A percentile compares a stretch with the other conserved stretches of the same genome.
Evolutionary conservation across 2,888 invertebrate genomes (phyloP).

Genomic region (Drosophila antonietae): DNA sequence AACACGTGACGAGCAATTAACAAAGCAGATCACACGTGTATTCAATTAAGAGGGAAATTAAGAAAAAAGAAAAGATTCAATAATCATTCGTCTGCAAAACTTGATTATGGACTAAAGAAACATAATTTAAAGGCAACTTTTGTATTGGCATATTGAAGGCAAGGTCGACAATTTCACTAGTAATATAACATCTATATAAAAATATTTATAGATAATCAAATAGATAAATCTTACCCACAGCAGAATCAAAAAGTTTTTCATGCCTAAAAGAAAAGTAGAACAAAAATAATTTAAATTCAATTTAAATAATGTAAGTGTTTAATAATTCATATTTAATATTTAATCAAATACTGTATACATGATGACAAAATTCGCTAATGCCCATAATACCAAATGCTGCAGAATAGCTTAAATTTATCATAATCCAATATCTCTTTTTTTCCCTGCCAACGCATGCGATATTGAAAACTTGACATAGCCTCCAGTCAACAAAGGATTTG

Average conservation of each 20-base stretch:
- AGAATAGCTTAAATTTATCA: background rate
- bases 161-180: background rate
- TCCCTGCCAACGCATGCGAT: background rate
- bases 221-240: background rate
- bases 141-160: background rate
- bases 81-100: background rate
- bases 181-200: background rate
- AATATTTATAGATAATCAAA: background rate
- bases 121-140: background rate
- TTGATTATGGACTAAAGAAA: too few species aligned
- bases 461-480: background rate
- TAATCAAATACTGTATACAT: background rate
- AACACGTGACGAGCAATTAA: constrained; percentile 1
- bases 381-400: background rate
- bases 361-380: background rate
- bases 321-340: background rate
- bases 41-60: background rate
- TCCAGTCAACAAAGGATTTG: constrained; percentile 9
- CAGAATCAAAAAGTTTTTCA: background rate
- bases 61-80: too few species aligned
- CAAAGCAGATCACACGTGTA: background rate
- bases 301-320: background rate
- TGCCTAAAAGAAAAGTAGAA: background rate
- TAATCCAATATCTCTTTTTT: background rate
- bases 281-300: background rate